A percentile compares a stretch with the other conserved stretches of the same genome.
Conservation (phyloP, 2,888 invertebrate genomes). For the Scaptomyza reducta region DNA sequence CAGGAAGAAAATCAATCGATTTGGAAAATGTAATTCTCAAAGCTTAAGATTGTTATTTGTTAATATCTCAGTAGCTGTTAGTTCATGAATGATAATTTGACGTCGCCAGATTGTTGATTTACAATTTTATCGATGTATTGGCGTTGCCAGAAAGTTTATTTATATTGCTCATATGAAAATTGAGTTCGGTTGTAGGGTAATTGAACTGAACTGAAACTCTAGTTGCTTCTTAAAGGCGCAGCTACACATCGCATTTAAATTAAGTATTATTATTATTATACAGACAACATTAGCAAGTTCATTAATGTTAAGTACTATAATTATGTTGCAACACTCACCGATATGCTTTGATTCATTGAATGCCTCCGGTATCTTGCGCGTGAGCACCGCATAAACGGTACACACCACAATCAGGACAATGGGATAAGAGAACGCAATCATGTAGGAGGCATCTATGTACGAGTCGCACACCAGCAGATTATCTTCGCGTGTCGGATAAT, state of each 20-base stretch:
- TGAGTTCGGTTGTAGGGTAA: no score
- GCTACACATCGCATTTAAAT: not conserved
- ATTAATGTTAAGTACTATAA: slow-evolving; percentile 22
- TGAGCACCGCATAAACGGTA: slow-evolving; percentile 97
- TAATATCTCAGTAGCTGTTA: no score
- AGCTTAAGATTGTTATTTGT: not conserved
- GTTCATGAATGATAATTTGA: no score
- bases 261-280: not conserved
- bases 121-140: no score
- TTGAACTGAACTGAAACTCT: not conserved
- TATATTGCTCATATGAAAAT: no score
- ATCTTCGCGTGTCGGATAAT: slow-evolving; percentile 95
- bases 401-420: slow-evolving; percentile 95
- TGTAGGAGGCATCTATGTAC: slow-evolving; percentile 95
- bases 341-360: slow-evolving; percentile 99
- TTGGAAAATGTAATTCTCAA: slow-evolving; percentile 3
- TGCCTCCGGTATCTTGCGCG: slow-evolving; percentile 98
- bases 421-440: slow-evolving; percentile 97
- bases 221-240: not conserved
- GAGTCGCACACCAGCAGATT: slow-evolving; percentile 97
- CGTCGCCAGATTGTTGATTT: no score
- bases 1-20: slow-evolving; percentile 17
- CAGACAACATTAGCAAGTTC: slow-evolving; percentile 4
- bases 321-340: slow-evolving; percentile 86
- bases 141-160: no score